phyloP scores from a whole-genome alignment of 2,888 invertebrate species.

The Anodontia alba region DNA sequence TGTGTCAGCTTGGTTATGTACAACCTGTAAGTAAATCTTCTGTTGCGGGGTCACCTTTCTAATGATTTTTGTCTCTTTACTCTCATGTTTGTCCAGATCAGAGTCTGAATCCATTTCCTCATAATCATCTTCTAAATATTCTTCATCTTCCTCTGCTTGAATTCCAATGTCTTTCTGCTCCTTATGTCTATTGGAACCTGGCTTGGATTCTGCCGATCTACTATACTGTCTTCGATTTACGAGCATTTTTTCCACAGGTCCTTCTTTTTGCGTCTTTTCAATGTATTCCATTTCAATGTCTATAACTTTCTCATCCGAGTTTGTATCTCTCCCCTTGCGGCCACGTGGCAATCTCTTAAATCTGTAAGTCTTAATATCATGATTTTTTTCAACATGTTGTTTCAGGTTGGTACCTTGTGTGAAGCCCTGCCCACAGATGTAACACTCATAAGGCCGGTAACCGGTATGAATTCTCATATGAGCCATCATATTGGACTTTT shows the following conservation, averaged over 20 bases:
- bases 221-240: background rate
- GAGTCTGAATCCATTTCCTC: background rate
- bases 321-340: background rate
- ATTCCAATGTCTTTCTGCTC: background rate
- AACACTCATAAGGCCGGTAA: background rate
- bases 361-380: background rate
- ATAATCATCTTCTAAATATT: background rate
- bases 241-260: background rate
- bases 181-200: background rate
- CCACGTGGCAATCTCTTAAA: background rate
- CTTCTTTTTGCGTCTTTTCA: background rate
- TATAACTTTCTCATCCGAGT: background rate
- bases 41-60: background rate
- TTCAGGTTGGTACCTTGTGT: background rate
- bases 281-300: background rate
- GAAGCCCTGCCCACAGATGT: background rate
- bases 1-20: background rate
- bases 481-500: background rate
- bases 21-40: background rate
- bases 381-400: background rate
- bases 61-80: background rate
- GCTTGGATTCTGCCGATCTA: background rate
- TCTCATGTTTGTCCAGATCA: background rate
- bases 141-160: background rate
- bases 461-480: slow-evolving; percentile 6